Base-by-base conservation (phyloP, 2,797 vertebrate species). In the Sibirionetta formosa region DNA sequence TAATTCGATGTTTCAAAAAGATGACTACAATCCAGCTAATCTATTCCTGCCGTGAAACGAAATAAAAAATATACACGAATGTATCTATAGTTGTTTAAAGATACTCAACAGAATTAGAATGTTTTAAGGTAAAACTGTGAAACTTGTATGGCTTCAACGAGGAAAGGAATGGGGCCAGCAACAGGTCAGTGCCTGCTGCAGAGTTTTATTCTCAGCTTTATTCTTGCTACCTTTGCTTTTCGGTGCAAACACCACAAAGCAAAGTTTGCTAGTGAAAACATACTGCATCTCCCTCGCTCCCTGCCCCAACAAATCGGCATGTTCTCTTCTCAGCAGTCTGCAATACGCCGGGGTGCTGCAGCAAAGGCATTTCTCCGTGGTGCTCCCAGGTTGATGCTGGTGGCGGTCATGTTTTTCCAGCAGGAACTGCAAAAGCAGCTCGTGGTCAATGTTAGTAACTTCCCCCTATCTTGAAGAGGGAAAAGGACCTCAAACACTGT, bases 101-200 rank as follows among this genome's bases (percentile, higher is more conserved):
- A 57, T 29, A 94, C 29, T 64, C 69, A 81, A 53, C 23, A 68
- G 64, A 95, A 78, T 90, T 76, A 1, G 9, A 82, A 95, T 91
- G 53, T 71, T 92, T 94, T 91, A 61, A 86, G 63, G 58, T 93
- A 50, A 60, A 94, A 50, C 53, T 85, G 54, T 71, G 63, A 68
- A 73, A 80, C 53, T 5, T 13, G 38, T 19, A 24, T 23, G 82
- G 75, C 71, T 96, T 94, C 80, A 46, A 86, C 87, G 91, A 68
- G 40, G 31, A 79, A 73, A 86, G 16, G 60, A 12, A 31, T 5
- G 73, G 40, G 88, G 77, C 91, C 88, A 90, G 70, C 51, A 76
- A 84, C 94, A 84, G 93, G 94, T 60, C 87, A 88, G 93, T 91
- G 91, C 94, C 90, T 97, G 93, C 76, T 90, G 4, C 5, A 79